phyloP scores from a whole-genome alignment of 1,140 invertebrate species.

The Contarinia nasturtii region DNA sequence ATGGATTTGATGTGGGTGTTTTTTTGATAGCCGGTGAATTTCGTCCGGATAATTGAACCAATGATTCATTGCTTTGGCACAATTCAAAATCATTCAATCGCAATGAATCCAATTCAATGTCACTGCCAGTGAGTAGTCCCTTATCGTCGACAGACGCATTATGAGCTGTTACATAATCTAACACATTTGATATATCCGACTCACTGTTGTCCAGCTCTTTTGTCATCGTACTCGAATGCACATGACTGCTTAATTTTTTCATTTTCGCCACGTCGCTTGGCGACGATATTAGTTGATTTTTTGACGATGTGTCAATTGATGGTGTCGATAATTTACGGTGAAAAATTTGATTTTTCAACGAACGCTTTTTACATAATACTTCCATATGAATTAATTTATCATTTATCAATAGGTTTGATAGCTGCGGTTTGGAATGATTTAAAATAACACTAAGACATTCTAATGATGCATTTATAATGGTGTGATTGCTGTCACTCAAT shows the following conservation, averaged over 20 bases:
- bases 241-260: background rate
- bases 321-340: background rate
- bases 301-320: constrained; percentile 22
- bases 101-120: constrained; percentile 25
- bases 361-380: constrained; percentile 24
- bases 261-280: too few species aligned
- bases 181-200: background rate
- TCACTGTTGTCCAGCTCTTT: background rate
- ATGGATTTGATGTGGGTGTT: background rate
- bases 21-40: background rate
- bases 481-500: constrained; percentile 47
- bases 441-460: constrained; percentile 54
- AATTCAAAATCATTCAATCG: constrained; percentile 24
- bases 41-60: too few species aligned
- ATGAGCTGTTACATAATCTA: too few species aligned
- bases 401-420: constrained; percentile 25
- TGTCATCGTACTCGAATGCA: background rate
- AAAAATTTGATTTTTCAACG: constrained; percentile 26
- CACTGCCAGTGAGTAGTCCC: constrained; percentile 22
- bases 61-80: background rate
- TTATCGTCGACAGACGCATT: constrained; percentile 8
- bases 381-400: constrained; percentile 21
- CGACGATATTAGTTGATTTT: constrained; percentile 3
- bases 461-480: constrained; percentile 52
- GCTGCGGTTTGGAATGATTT: constrained; percentile 25